These are phyloP conservation scores for Microcebus tavaratra DNA, from an alignment of 2,113 vertebrate genomes.

Conservation along the genomic window DNA sequence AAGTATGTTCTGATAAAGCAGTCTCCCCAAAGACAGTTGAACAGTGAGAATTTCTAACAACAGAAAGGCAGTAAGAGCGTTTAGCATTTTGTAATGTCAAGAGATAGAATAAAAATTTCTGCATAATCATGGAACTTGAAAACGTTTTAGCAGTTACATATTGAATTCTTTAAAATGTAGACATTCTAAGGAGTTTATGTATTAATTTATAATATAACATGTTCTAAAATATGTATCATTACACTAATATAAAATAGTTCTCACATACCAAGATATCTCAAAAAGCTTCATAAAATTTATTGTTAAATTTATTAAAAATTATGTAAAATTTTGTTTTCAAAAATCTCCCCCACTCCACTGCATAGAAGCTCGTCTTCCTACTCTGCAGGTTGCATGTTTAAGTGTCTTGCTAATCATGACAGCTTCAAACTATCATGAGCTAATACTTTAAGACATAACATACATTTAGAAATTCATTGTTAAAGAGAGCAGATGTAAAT, in stretches of 20 bases:
- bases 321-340: neutral
- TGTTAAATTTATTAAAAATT: neutral
- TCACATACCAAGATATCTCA: neutral
- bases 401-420: neutral
- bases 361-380: neutral
- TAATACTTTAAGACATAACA: neutral
- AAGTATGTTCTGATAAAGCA: neutral
- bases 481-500: neutral
- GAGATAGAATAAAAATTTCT: neutral
- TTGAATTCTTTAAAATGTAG: constrained; percentile 13
- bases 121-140: neutral
- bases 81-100: neutral
- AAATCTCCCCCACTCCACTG: neutral
- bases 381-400: neutral
- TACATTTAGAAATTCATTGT: neutral
- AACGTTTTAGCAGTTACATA: neutral
- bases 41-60: neutral
- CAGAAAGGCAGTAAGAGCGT: neutral
- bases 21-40: neutral
- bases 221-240: neutral
- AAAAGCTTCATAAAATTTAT: neutral
- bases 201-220: neutral
- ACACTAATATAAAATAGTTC: neutral
- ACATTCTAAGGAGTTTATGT: neutral
- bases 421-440: neutral